Base-by-base conservation (phyloP, 2,888 invertebrate genomes). In the Hypselothyrea guttata region DNA sequence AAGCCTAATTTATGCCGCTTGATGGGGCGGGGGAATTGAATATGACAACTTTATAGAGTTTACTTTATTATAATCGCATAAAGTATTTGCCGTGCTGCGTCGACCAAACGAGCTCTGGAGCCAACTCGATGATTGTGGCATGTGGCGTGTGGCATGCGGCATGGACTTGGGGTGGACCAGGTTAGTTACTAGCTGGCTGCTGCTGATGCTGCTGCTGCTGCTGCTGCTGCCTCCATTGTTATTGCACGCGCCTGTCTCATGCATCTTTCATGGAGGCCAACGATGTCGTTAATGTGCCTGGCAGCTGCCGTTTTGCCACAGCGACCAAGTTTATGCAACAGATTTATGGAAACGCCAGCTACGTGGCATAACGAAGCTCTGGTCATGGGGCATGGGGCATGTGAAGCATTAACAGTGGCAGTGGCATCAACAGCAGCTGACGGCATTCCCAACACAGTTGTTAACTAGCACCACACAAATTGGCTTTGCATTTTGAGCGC, bases 21-120 rank as follows among this genome's bases (percentile, higher is more conserved):
- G 57, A 61, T 73, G 63, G 51, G 60, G 34, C 45, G 47, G 11
- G 58, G 61, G 79, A 82, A 86, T 84, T 86, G 78, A 81, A 84
- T 81, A 74, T 74, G 83, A 77, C 68, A 86, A 84, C 75, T 77
- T 84, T 79, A 79, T 86, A 61, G 84, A 81, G 71, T 82, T 67
- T 57, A 82, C 83, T 86, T 84, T 84, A 84, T 84, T 79, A 86
- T 86, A 82, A 77, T 77, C 77, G 67, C 85, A 77, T 84, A 86
- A 81, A 84, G 70, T 76, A 86, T 70, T 64, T 64, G 69, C 58
- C 75, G 60, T 66, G 71, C 71, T 61, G 62, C 46, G 60, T 51
- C 49, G 27, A 15, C 40, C 40, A 46, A 71, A 61, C 55, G 67
- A 79, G 81, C 52, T 13, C 33, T 33, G 38, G 38, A 30, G 16